Evolutionary conservation across 2,888 invertebrate genomes (phyloP), one percentile per base, ranked within the genome.

Genomic region (Willowsia nigromaculata): DNA sequence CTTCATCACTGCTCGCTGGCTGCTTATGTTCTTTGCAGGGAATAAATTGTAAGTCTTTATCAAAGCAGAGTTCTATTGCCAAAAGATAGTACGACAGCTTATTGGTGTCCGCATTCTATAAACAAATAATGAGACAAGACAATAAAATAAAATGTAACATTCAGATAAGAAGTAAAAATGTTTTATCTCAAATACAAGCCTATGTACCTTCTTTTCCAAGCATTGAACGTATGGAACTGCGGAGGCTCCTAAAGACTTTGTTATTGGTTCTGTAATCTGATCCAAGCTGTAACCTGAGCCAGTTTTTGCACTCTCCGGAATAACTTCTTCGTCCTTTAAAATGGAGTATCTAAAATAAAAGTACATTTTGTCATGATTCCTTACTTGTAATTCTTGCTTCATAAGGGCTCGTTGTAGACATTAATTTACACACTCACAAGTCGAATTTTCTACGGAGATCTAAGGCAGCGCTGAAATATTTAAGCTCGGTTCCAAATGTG

Each of bases 21-120:
- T n/a, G n/a, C n/a, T 83, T 88, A 62, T 50, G 76, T n/a, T 81
- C 56, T 25, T n/a, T 37, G 76, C 92, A 92, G 56, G 80, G 83
- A 9, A 91, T 80, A 7, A 85, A 88, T 85, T 90, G 22, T n/a
- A 92, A 89, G 53, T 89, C 71, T 13, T 82, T 83, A 59, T 80
- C 85, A 11, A 92, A 85, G 74, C 92, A 92, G 3, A 92, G 56
- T 78, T 92, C 92, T 1, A 92, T 85, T 3, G 92, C 91, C 3
- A 92, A 85, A 0, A 92, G 81, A 90, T 92, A 91, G 43, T 89
- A 90, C 0, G 85, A 86, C 62, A 37, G 71, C 78, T 86, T 53
- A 33, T 78, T 84, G 15, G 81, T 74, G 0, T 30, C 89, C 11
- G 83, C 53, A 37, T 90, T 88, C 88, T 91, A 80, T 25, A 74